phyloP scores from a whole-genome alignment of 1,140 invertebrate genomes.

The Littorina saxatilis region DNA sequence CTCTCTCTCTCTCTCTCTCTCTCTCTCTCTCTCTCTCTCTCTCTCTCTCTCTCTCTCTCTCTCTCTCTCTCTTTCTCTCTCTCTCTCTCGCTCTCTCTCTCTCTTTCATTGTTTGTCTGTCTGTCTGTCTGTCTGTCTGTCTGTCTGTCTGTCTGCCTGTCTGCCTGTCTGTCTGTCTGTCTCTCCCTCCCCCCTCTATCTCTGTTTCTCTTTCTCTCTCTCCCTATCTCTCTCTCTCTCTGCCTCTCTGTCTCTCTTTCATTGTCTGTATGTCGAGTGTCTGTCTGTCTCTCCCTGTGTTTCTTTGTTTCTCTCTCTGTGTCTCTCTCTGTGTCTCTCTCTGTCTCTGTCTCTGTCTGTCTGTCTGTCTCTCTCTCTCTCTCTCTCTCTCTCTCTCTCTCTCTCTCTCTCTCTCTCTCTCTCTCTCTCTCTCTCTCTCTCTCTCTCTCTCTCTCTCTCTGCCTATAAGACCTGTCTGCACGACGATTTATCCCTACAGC shows the following conservation, averaged over 20 bases:
- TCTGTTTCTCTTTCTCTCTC: constrained; percentile 15
- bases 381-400: not conserved
- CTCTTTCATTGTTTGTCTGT: not conserved
- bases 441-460: not conserved
- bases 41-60: not conserved
- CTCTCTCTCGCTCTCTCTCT: not conserved
- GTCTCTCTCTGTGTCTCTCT: not conserved
- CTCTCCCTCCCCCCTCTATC: no score
- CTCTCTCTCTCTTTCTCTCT: not conserved
- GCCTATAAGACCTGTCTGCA: no score
- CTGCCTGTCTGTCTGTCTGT: no score
- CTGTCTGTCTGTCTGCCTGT: no score
- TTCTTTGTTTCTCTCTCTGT: not conserved
- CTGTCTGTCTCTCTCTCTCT: not conserved
- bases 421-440: constrained; percentile 16
- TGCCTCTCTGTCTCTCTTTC: not conserved
- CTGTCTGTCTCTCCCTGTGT: no score
- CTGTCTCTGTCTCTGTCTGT: not conserved
- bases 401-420: not conserved
- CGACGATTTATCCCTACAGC: no score
- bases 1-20: not conserved
- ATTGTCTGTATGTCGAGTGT: not conserved
- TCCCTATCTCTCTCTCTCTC: not conserved
- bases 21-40: not conserved
- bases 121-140: not conserved